Percentiles rank a stretch among this genome's conserved stretches.
These are phyloP conservation scores for Mixornis gularis DNA, from an alignment of 2,113 vertebrate genomes.

Conservation along the genomic window DNA sequence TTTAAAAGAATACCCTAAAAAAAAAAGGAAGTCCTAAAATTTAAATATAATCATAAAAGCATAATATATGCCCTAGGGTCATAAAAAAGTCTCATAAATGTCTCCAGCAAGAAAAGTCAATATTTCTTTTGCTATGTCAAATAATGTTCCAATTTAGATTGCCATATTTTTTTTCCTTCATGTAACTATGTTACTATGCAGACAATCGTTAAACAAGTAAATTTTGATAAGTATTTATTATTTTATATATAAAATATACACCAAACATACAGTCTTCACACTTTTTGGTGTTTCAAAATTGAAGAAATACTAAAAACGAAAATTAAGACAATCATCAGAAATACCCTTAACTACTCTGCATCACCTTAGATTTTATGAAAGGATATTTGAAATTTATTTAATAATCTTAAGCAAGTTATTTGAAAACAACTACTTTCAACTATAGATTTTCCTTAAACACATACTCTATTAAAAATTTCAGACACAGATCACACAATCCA, in stretches of 20 bases:
- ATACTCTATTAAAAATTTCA: constrained; percentile 7
- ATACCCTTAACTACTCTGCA: not conserved
- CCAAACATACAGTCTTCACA: not conserved
- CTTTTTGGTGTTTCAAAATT: not conserved
- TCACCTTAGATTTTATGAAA: not conserved
- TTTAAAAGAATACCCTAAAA: not conserved
- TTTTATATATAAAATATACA: not conserved
- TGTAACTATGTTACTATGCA: not conserved
- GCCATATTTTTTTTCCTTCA: not conserved
- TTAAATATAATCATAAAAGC: not conserved
- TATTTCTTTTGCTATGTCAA: not conserved
- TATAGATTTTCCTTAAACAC: not conserved
- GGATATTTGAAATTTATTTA: not conserved
- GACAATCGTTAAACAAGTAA: not conserved
- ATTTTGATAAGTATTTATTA: not conserved
- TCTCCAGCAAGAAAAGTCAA: not conserved
- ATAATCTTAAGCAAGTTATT: not conserved
- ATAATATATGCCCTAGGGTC: not conserved
- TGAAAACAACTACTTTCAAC: constrained; percentile 30
- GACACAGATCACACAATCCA: constrained; percentile 16
- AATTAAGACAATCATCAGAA: not conserved
- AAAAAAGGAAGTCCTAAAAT: not conserved
- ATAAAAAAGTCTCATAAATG: not conserved
- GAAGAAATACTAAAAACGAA: not conserved
- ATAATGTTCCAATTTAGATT: not conserved